Evolutionary conservation across 2,797 vertebrate species (phyloP), one percentile per base, ranked within the genome.

Genomic region (Sandelia bainsii): DNA sequence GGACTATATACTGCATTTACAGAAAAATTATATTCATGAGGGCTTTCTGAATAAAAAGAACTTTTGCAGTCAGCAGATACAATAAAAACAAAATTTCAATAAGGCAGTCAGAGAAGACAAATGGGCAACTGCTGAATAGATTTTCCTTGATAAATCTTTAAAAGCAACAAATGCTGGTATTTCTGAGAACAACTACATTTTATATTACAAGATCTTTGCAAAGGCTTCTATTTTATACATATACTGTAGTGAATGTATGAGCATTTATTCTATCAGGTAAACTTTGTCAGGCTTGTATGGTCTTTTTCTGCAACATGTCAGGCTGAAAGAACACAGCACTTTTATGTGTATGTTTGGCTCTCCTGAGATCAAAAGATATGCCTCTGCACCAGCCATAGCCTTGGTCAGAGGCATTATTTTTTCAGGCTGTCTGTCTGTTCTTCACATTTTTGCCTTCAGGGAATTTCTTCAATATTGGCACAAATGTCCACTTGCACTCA

Each of bases 1-100:
- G 56, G 53, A 46, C 51, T 57, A 37, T 59, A 69, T 45, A 70
- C 13, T 56, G 61, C 32, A 3, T 70, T 74, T 61, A 82, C 39
- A 69, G 44, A 75, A 74, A 73, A 80, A 71, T 54, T 1, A 60
- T 59, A 79, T 64, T 48, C 53, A 40, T 19, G 20, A 61, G 45
- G 32, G 44, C 23, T 77, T 27, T 51, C 45, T 57, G 25, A 50
- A 61, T 23, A 32, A 74, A 72, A 69, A 63, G 8, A 72, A 67
- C 27, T 54, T 85, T 77, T 64, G 70, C 27, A 72, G 69, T 68
- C 56, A 72, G 69, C 84, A 80, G 62, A 89, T 72, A 71, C n/a
- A 80, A 81, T 75, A 64, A 78, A 73, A 85, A 77, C 32, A 22
- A 53, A 60, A 81, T 76, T 78, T 81, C 67, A 78, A 72, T 77